Evolutionary conservation across 2,888 invertebrate genomes (phyloP), one percentile per base, ranked within the genome.

Genomic region (Loripinus fragilis): DNA sequence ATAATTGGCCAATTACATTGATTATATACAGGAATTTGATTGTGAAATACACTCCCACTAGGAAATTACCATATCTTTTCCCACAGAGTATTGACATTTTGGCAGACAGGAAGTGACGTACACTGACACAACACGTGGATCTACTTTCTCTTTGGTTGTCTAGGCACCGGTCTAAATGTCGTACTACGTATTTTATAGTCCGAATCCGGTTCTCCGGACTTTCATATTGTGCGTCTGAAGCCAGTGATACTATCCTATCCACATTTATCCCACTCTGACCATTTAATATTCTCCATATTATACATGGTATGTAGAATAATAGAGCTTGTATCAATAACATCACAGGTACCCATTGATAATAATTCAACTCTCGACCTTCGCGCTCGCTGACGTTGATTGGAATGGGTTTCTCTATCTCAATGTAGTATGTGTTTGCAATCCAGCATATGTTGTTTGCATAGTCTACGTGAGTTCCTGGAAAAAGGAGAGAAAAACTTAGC

Each of bases 381-480:
- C 88, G 80, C 52, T 86, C 81, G 35, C 85, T 80, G 25, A 89
- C 78, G 67, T 88, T 88, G 41, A 82, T 50, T 17, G 84, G 84
- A 35, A 84, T 84, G 41, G 81, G 77, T 74, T 88, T 86, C 50
- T 87, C 86, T 80, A 91, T 88, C 48, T 92, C 90, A 71, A 93
- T 89, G 90, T 94, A 94, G 87, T 94, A 95, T 3, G 94, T 94
- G 88, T 94, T 94, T 79, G 94, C 93, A 66, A 94, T 94, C 94
- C 94, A 94, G 89, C 94, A 94, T 83, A 94, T 94, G 90, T 94
- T 94, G 89, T 94, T 94, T 25, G 94, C 93, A 89, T 94, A 94
- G 80, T 94, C 94, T 78, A 94, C 94, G 91, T 94, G 94, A 28
- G 94, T 67, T 28, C 67, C 67, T 45, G 67, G 17, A 55, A 60